These are phyloP conservation scores for Trachelus tabidus DNA, from an alignment of 2,888 invertebrate genomes.

Conservation along the genomic window DNA sequence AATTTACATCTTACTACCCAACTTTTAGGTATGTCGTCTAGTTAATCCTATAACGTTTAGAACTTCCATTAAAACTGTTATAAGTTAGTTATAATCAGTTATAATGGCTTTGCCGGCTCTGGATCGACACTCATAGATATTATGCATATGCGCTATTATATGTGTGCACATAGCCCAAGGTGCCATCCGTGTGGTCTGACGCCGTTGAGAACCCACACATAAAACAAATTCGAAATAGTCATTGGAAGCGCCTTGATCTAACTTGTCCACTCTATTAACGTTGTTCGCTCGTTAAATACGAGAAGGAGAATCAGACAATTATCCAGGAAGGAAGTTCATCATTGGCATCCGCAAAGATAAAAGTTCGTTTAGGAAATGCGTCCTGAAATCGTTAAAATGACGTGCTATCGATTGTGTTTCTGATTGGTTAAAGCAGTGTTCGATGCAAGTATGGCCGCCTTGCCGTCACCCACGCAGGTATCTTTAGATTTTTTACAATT, in stretches of 20 bases:
- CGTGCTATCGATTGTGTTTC: slow-evolving; percentile 60
- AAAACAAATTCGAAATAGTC: not conserved
- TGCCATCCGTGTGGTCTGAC: not conserved
- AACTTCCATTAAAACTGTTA: not conserved
- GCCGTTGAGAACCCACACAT: not conserved
- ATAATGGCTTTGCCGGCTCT: not conserved
- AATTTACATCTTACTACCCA: not conserved
- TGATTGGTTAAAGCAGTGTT: slow-evolving; percentile 62
- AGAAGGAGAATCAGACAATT: not conserved
- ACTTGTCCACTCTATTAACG: not conserved
- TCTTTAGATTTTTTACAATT: slow-evolving; percentile 55
- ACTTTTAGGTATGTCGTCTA: not conserved
- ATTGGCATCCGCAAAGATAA: not conserved
- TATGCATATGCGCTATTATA: not conserved
- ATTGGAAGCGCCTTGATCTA: not conserved
- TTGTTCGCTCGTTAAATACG: not conserved
- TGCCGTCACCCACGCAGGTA: slow-evolving; percentile 89
- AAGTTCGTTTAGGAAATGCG: slow-evolving; percentile 30
- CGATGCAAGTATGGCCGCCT: slow-evolving; percentile 80
- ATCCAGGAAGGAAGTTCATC: not conserved
- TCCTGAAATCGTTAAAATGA: slow-evolving; percentile 42
- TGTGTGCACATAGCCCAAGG: not conserved
- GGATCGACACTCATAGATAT: not conserved
- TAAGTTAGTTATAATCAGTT: not conserved
- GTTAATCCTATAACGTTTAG: not conserved